Evolutionary conservation across 2,888 invertebrate genomes (phyloP).

Genomic region (Coenonympha glycerion): DNA sequence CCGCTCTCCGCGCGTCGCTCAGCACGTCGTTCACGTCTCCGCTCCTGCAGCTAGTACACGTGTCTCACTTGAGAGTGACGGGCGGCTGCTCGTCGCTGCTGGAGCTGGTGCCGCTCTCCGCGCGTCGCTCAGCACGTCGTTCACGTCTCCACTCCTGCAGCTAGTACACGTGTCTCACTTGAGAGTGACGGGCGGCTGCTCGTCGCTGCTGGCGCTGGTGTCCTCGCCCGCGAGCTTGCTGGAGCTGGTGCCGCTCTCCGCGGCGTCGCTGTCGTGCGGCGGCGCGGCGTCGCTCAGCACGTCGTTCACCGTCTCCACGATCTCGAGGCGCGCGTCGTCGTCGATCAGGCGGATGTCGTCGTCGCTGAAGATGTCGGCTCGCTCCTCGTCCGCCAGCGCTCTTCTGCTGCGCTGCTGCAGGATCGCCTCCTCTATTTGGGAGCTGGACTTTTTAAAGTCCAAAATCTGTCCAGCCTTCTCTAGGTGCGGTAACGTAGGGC

Average conservation of each 20-base stretch:
- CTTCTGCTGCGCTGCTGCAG: slow-evolving; percentile 38
- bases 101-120: no score
- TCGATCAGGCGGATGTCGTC: slow-evolving; percentile 29
- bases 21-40: no score
- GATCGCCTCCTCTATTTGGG: slow-evolving; percentile 57
- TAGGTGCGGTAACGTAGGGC: slow-evolving; percentile 39
- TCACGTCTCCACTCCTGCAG: no score
- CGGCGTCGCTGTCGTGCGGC: neutral
- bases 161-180: slow-evolving; percentile 15
- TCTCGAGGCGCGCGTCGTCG: slow-evolving; percentile 31
- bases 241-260: slow-evolving; percentile 7
- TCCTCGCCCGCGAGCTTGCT: slow-evolving; percentile 5
- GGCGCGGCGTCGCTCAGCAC: slow-evolving; percentile 12
- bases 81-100: no score
- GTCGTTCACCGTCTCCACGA: slow-evolving; percentile 28
- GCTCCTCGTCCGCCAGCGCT: slow-evolving; percentile 27
- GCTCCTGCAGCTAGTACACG: no score
- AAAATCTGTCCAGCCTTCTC: slow-evolving; percentile 61
- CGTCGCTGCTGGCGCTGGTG: slow-evolving; percentile 9
- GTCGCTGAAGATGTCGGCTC: slow-evolving; percentile 28
- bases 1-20: no score
- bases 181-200: slow-evolving; percentile 8
- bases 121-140: no score
- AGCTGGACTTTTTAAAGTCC: slow-evolving; percentile 59
- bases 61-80: no score